Evolutionary conservation across 2,888 invertebrate genomes (phyloP), one percentile per base, ranked within the genome.

Genomic region (Sinopyrophorus schimmeli): DNA sequence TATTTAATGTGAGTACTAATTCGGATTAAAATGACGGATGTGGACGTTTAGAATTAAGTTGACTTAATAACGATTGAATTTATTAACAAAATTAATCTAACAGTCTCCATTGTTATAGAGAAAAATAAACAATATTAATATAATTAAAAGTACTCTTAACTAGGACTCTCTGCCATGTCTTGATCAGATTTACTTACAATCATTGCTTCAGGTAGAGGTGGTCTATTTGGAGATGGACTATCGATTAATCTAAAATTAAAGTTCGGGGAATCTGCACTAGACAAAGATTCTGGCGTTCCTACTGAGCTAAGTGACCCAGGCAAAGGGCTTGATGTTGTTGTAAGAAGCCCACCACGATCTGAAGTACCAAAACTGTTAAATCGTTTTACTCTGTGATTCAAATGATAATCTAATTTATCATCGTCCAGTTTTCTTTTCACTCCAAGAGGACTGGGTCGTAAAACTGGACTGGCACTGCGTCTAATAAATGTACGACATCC

Each of bases 381-480:
- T 44, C 76, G 64, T 62, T 77, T 77, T 5, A 75, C 69, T 38
- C 74, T 67, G 2, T 76, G 76, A 50, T 71, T 68, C 15, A 66
- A 57, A 44, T 69, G 66, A 48, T 63, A 68, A 40, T 74, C 74
- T 30, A 65, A 60, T 37, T 75, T 75, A 20, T 76, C 76, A 48
- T 81, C 82, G 5, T 80, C 80, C 38, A 84, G 76, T 62, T 84
- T 80, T 54, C 86, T 78, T 70, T 87, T 85, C 0, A 84, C 84
- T 34, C 85, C 86, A 64, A 89, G 75, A 53, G 82, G 80, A 34
- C 87, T 86, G 9, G 89, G 87, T 41, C 92, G 79, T 74, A 91
- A 81, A 61, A 93, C 92, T 0, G 94, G 94, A 55, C 92, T 93
- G 62, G 92, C 82, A 61, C 93, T 93, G 47, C 91, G 84, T 62